Evolutionary conservation across 2,113 vertebrate genomes (phyloP).

Genomic region (Cyanoliseus patagonus): DNA sequence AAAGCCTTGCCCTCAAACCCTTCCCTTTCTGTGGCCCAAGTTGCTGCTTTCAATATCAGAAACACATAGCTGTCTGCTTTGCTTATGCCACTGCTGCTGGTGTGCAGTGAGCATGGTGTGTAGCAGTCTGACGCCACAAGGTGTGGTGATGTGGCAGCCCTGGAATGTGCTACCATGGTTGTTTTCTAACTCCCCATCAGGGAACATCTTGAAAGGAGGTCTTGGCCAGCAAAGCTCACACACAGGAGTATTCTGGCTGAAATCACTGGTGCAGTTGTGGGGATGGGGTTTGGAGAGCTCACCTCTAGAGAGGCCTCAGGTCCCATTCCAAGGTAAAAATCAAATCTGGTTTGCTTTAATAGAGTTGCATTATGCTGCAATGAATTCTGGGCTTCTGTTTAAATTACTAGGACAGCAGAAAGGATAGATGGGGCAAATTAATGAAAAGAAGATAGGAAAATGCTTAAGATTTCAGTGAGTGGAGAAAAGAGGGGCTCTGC

Average conservation of each 20-base stretch:
- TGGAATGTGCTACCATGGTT: neutral
- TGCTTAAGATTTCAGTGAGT: neutral
- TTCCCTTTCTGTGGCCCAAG: neutral
- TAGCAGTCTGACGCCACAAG: neutral
- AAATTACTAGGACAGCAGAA: slow-evolving; percentile 14
- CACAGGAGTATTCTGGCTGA: neutral
- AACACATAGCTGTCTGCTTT: neutral
- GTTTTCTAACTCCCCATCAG: neutral
- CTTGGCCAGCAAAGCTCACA: neutral
- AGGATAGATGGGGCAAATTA: slow-evolving; percentile 10
- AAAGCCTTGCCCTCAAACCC: neutral
- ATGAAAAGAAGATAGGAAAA: slow-evolving; percentile 26
- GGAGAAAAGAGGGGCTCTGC: slow-evolving; percentile 37
- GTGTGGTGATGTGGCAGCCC: neutral
- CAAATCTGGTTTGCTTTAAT: neutral
- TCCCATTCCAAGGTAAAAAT: neutral
- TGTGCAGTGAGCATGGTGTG: neutral
- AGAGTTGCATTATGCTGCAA: neutral
- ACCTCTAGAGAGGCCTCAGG: neutral
- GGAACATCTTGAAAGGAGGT: neutral
- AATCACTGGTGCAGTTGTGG: neutral
- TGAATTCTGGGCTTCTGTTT: neutral
- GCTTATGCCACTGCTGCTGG: neutral
- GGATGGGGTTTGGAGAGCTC: neutral
- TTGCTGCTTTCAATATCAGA: neutral